Evolutionary conservation across 2,113 vertebrate genomes (phyloP).

Genomic region (Syngnathus floridae): DNA sequence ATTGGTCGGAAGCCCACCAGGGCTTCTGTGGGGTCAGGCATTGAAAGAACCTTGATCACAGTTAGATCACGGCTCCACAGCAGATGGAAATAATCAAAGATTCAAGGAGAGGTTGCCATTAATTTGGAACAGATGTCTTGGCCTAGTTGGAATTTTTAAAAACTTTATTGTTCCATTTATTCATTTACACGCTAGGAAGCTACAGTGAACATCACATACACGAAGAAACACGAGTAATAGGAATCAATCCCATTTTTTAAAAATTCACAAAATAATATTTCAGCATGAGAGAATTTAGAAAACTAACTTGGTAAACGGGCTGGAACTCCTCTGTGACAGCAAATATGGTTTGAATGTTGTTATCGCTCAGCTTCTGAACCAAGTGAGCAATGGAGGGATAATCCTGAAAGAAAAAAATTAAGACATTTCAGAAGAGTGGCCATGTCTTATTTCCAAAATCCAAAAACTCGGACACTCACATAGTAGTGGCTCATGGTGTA

Average conservation of each 20-base stretch:
- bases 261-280: too few relatives aligned
- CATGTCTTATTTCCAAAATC: background rate
- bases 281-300: background rate
- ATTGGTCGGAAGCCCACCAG: constrained; percentile 3
- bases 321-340: constrained; percentile 96
- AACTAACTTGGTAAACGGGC: constrained; percentile 86
- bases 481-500: constrained; percentile 99
- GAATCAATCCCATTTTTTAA: too few relatives aligned
- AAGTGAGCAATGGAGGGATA: constrained; percentile 98
- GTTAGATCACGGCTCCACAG: constrained; percentile 8
- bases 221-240: too few relatives aligned
- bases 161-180: background rate
- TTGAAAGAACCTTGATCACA: constrained; percentile 13
- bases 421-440: background rate
- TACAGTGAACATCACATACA: too few relatives aligned
- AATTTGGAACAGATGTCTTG: constrained; percentile 28
- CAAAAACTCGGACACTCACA: constrained; percentile 64
- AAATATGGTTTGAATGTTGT: constrained; percentile 98
- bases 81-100: constrained; percentile 26
- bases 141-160: constrained; percentile 9
- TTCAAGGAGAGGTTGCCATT: constrained; percentile 10
- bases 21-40: constrained; percentile 14
- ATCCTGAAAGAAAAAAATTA: constrained; percentile 71
- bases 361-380: constrained; percentile 96
- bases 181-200: too few relatives aligned